A percentile compares a stretch with the other conserved stretches of the same genome.
Conservation (phyloP, 1,140 invertebrate genomes). For the Nomia melanderi region DNA sequence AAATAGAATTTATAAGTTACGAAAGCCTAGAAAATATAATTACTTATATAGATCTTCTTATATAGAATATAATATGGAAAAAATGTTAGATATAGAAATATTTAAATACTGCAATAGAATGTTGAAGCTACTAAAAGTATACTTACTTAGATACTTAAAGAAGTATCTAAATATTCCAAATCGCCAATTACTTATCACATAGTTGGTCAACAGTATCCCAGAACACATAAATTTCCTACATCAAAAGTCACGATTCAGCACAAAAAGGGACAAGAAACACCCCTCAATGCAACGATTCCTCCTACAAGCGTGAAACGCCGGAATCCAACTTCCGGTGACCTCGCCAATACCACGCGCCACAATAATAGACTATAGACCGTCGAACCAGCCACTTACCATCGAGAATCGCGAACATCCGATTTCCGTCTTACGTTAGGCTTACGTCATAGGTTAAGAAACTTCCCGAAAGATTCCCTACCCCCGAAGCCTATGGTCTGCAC, state of each 20-base stretch:
- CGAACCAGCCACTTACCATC: constrained; percentile 29
- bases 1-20: too few species aligned
- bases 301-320: not conserved
- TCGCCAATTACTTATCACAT: too few species aligned
- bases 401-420: constrained; percentile 44
- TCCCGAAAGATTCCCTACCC: constrained; percentile 26
- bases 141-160: too few species aligned
- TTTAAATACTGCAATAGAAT: too few species aligned
- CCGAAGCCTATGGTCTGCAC: not conserved
- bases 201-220: too few species aligned
- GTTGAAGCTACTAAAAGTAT: too few species aligned
- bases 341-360: constrained; percentile 4
- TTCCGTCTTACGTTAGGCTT: constrained; percentile 57
- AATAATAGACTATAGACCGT: not conserved
- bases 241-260: not conserved
- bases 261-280: not conserved
- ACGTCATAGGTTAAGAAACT: constrained; percentile 28
- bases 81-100: too few species aligned
- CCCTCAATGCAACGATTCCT: not conserved
- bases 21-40: too few species aligned
- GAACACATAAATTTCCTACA: not conserved
- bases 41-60: too few species aligned
- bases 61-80: too few species aligned
- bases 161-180: too few species aligned
- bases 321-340: constrained; percentile 28